Evolutionary conservation across 2,797 vertebrate species (phyloP).

Genomic region (Bovichtus variegatus): DNA sequence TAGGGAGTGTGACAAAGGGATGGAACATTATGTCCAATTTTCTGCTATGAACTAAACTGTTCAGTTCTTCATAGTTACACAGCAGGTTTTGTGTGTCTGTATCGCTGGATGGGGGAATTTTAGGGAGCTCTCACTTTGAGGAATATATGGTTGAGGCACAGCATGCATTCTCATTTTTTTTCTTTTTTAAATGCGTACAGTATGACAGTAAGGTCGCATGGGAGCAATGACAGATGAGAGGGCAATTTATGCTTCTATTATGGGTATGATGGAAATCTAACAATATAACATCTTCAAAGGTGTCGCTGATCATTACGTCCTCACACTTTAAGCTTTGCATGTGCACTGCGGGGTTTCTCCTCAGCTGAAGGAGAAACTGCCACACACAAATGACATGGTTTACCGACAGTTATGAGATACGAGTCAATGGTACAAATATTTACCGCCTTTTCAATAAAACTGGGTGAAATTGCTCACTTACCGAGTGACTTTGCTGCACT

Average conservation of each 20-base stretch:
- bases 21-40: slow-evolving; percentile 28
- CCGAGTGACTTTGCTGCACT: not conserved
- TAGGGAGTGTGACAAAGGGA: slow-evolving; percentile 10
- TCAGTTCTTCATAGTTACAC: slow-evolving; percentile 6
- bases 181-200: slow-evolving; percentile 17
- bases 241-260: not conserved
- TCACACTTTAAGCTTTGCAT: not conserved
- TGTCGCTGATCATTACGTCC: not conserved
- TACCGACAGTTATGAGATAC: not conserved
- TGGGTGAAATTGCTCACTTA: not conserved
- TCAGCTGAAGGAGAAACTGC: not conserved
- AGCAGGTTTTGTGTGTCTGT: not conserved
- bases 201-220: not conserved
- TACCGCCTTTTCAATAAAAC: not conserved
- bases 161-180: not conserved
- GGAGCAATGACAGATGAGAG: not conserved
- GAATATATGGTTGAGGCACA: not conserved
- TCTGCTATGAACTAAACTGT: slow-evolving; percentile 8
- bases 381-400: not conserved
- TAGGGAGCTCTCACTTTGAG: not conserved
- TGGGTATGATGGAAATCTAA: not conserved
- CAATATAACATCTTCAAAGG: not conserved
- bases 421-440: not conserved
- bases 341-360: not conserved
- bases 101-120: not conserved